Conservation (phyloP, 2,797 vertebrate species). For the Aulostomus chinensis region DNA sequence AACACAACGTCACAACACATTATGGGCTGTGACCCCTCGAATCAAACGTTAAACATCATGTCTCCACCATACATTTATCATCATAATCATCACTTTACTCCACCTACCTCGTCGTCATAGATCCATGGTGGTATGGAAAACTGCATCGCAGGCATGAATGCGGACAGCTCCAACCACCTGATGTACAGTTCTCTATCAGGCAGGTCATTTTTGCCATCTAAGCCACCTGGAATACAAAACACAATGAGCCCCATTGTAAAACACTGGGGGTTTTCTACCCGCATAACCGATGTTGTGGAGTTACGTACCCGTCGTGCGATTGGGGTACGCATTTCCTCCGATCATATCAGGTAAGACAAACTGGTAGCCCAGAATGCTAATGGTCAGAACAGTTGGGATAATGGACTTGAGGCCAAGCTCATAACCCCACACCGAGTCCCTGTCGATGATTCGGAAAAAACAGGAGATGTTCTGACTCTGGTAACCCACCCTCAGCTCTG, state of each 20-base stretch:
- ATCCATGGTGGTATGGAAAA: slow-evolving; percentile 94
- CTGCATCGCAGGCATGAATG: slow-evolving; percentile 97
- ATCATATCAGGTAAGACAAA: slow-evolving; percentile 90
- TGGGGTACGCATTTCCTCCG: slow-evolving; percentile 84
- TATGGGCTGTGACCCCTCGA: too few species aligned
- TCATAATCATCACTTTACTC: not conserved
- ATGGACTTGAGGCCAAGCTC: slow-evolving; percentile 93
- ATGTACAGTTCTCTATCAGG: slow-evolving; percentile 93
- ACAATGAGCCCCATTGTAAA: too few species aligned
- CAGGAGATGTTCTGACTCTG: slow-evolving; percentile 96
- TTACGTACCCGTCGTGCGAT: slow-evolving; percentile 67
- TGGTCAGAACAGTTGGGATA: slow-evolving; percentile 88
- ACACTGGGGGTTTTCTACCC: not conserved
- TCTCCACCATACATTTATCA: not conserved
- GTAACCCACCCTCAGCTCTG: slow-evolving; percentile 88
- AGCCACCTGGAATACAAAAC: slow-evolving; percentile 27
- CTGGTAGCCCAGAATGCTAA: slow-evolving; percentile 87
- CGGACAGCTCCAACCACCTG: slow-evolving; percentile 93
- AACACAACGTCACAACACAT: not conserved
- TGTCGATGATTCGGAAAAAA: slow-evolving; percentile 93
- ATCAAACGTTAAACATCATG: too few species aligned
- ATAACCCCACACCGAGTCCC: slow-evolving; percentile 93
- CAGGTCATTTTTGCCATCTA: slow-evolving; percentile 49
- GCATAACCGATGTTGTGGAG: not conserved
- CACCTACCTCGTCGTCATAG: slow-evolving; percentile 82